Percentiles rank a stretch among this genome's conserved stretches.
phyloP scores from a whole-genome alignment of 2,888 invertebrate genomes.

The Daptonema setosum region DNA sequence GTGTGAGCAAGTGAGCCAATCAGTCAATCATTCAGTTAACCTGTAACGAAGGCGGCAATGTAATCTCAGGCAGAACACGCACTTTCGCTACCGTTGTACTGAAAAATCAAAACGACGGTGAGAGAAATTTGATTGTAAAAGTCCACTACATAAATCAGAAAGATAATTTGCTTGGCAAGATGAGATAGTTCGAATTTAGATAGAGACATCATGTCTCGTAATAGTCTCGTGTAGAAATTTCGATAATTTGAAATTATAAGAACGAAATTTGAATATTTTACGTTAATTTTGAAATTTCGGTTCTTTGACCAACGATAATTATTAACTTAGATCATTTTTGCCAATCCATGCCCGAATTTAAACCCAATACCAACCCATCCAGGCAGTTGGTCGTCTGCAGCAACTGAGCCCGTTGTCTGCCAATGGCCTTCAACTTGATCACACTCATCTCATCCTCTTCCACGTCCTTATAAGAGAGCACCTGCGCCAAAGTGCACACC shows the following conservation, averaged over 20 bases:
- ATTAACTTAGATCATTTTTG: neutral
- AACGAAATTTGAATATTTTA: neutral
- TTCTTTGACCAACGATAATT: neutral
- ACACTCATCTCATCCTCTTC: slow-evolving; percentile 33
- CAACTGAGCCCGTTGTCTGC: slow-evolving; percentile 50
- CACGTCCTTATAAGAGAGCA: slow-evolving; percentile 39
- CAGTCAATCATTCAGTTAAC: too few relatives aligned
- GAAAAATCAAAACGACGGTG: slow-evolving; percentile 14
- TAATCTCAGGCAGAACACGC: slow-evolving; percentile 45
- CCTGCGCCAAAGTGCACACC: slow-evolving; percentile 35
- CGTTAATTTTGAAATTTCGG: neutral
- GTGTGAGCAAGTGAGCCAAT: too few relatives aligned
- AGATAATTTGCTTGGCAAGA: too few relatives aligned
- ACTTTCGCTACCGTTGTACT: slow-evolving; percentile 41
- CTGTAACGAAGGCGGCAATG: slow-evolving; percentile 38
- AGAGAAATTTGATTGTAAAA: too few relatives aligned
- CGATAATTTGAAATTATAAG: too few relatives aligned
- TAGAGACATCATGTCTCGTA: too few relatives aligned
- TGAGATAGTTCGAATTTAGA: too few relatives aligned
- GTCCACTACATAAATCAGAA: too few relatives aligned
- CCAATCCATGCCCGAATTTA: neutral
- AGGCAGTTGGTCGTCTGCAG: slow-evolving; percentile 32
- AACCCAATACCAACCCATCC: slow-evolving; percentile 28
- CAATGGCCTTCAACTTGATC: slow-evolving; percentile 44
- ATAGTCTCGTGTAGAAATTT: too few relatives aligned